Conservation (phyloP, 2,797 vertebrate genomes). For the Diplodus sargus region DNA sequence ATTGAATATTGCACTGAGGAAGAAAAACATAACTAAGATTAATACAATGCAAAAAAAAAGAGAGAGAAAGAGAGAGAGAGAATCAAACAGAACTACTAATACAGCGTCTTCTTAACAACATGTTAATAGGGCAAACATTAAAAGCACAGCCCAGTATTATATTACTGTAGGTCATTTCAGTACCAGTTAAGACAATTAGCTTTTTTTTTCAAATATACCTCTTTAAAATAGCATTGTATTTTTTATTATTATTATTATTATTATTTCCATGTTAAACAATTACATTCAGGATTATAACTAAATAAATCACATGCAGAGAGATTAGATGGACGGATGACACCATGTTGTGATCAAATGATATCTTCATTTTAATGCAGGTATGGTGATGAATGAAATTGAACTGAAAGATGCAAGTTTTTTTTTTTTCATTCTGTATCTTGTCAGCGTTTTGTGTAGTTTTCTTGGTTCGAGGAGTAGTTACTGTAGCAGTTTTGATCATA, state of each 20-base stretch:
- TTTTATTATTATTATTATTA: conserved; percentile 54
- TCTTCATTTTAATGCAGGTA: conserved; percentile 66
- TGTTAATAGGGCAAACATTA: conserved; percentile 81
- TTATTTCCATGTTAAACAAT: conserved; percentile 88
- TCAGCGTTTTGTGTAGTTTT: conserved; percentile 57
- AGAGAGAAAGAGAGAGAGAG: conserved; percentile 56
- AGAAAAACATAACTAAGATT: conserved; percentile 83
- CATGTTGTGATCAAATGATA: conserved; percentile 73
- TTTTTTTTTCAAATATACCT: conserved; percentile 82
- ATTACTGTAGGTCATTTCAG: conserved; percentile 85
- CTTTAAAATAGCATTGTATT: conserved; percentile 85
- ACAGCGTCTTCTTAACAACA: conserved; percentile 89
- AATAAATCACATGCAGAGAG: conserved; percentile 94
- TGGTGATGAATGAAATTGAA: conserved; percentile 66
- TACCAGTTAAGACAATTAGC: conserved; percentile 89
- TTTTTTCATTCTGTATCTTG: conserved; percentile 63
- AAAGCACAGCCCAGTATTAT: conserved; percentile 87
- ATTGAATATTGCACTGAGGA: conserved; percentile 86
- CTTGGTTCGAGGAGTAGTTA: conserved; percentile 46
- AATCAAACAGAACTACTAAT: conserved; percentile 80
- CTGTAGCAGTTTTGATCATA: conserved; percentile 49
- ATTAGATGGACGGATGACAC: conserved; percentile 87
- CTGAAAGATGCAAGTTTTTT: conserved; percentile 64
- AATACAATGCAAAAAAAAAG: conserved; percentile 80
- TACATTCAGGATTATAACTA: conserved; percentile 92